These are phyloP conservation scores for Neostethus bicornis DNA, from an alignment of 2,797 vertebrate genomes.

Conservation along the genomic window DNA sequence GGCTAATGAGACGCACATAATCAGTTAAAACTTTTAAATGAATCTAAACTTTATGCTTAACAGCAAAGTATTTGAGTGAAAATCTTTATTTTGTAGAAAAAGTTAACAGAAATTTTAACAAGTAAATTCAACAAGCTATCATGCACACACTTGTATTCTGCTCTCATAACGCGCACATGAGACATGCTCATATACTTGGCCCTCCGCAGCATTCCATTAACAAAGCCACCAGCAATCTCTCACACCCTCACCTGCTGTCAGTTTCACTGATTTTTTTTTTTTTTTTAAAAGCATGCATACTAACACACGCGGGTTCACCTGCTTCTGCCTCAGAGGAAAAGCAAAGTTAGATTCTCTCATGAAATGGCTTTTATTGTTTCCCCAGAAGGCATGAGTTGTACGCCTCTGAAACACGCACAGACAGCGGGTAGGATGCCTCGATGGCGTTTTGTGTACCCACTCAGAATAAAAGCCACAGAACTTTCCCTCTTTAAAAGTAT, in stretches of 20 bases:
- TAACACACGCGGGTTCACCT: conserved; percentile 43
- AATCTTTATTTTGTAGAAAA: background rate
- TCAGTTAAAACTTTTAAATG: conserved; percentile 2
- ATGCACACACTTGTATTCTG: conserved; percentile 31
- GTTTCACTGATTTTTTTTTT: conserved; percentile 25
- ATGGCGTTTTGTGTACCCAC: conserved; percentile 70
- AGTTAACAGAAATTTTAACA: conserved; percentile 25
- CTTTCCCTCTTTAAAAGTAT: conserved; percentile 64
- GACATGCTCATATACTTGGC: conserved; percentile 39
- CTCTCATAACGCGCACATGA: conserved; percentile 12
- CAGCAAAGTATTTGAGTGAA: background rate
- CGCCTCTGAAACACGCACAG: conserved; percentile 53
- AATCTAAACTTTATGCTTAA: background rate
- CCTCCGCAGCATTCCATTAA: conserved; percentile 60
- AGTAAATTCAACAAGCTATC: conserved; percentile 21
- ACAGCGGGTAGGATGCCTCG: conserved; percentile 63
- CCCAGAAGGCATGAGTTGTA: conserved; percentile 72
- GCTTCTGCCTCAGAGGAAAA: conserved; percentile 60
- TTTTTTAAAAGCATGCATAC: conserved; percentile 11
- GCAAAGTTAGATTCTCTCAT: conserved; percentile 71
- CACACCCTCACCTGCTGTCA: conserved; percentile 62
- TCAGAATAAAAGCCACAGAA: conserved; percentile 68
- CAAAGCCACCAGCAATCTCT: conserved; percentile 48
- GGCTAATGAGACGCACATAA: background rate
- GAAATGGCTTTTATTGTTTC: conserved; percentile 73